Conservation (phyloP, 2,888 invertebrate species). For the Leucozona laternaria region DNA sequence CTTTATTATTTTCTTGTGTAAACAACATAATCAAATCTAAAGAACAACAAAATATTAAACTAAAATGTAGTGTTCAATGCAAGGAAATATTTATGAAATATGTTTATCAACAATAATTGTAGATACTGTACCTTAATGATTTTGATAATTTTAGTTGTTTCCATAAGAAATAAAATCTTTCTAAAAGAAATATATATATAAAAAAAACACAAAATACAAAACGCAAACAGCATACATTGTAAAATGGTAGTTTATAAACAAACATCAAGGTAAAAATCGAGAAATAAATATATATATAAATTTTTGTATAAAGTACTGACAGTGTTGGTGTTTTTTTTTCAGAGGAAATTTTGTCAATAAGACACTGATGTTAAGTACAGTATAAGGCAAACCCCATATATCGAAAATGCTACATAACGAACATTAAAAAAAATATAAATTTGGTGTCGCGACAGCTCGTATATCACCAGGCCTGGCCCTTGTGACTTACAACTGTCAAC, state of each 20-base stretch:
- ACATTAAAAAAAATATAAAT: neutral
- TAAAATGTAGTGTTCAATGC: constrained; percentile 45
- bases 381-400: too few relatives aligned
- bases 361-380: too few relatives aligned
- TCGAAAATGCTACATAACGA: too few relatives aligned
- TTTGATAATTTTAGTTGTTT: constrained; percentile 53
- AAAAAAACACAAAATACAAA: constrained; percentile 26
- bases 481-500: too few relatives aligned
- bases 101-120: constrained; percentile 56
- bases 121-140: constrained; percentile 72
- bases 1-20: constrained; percentile 70
- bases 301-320: constrained; percentile 71
- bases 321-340: neutral
- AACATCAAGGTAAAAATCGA: constrained; percentile 72
- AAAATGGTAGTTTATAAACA: constrained; percentile 72
- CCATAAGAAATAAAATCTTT: constrained; percentile 17
- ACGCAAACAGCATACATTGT: constrained; percentile 63
- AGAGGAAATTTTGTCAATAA: neutral
- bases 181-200: constrained; percentile 23
- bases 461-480: too few relatives aligned
- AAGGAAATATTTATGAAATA: constrained; percentile 26
- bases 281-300: constrained; percentile 71
- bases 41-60: constrained; percentile 72
- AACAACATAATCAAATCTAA: constrained; percentile 68
- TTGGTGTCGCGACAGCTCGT: too few relatives aligned